These are phyloP conservation scores for Ophion ventricosus DNA, from an alignment of 2,888 invertebrate species.

Conservation along the genomic window DNA sequence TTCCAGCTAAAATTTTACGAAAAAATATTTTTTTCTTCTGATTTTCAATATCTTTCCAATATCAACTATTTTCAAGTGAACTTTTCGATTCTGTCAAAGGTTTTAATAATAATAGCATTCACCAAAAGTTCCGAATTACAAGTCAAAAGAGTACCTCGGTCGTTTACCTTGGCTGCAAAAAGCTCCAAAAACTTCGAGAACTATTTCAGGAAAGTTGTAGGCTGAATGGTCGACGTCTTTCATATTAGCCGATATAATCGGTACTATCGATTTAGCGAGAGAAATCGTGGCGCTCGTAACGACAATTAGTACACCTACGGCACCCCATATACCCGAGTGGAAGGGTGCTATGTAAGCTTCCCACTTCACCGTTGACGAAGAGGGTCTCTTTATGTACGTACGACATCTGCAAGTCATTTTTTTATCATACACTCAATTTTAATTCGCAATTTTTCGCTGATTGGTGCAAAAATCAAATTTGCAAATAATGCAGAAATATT, in stretches of 20 bases:
- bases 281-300: slow-evolving; percentile 72
- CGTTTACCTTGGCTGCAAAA: slow-evolving; percentile 78
- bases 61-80: not conserved
- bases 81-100: not conserved
- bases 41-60: not conserved
- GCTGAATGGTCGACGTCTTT: slow-evolving; percentile 16
- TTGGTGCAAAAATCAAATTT: not conserved
- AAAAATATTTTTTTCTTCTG: too few relatives aligned
- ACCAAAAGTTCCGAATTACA: not conserved
- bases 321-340: slow-evolving; percentile 76
- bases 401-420: slow-evolving; percentile 73
- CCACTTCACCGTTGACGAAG: slow-evolving; percentile 77
- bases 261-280: slow-evolving; percentile 66
- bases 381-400: slow-evolving; percentile 78
- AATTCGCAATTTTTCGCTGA: not conserved
- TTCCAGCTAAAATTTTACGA: too few relatives aligned
- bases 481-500: too few relatives aligned
- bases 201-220: slow-evolving; percentile 70
- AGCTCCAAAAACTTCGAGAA: slow-evolving; percentile 77
- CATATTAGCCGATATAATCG: slow-evolving; percentile 28
- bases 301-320: slow-evolving; percentile 73
- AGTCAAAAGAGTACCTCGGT: not conserved
- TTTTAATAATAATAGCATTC: not conserved
- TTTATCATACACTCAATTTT: not conserved
- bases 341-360: slow-evolving; percentile 78